Evolutionary conservation across 2,888 invertebrate species (phyloP).

Genomic region (Dicyrtoma fusca): DNA sequence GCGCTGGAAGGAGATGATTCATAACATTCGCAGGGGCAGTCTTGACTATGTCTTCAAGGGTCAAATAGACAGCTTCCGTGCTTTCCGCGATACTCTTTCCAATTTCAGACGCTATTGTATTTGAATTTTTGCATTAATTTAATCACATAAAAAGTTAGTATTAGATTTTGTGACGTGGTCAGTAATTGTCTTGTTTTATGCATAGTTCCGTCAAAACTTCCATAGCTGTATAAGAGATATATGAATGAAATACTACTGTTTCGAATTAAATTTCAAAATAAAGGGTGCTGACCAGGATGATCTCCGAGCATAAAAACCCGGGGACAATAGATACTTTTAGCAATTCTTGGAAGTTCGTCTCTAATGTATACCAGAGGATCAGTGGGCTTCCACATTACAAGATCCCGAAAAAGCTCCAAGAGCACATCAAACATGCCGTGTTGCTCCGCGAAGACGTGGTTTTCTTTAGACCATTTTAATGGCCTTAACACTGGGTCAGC

Average conservation of each 20-base stretch:
- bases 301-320: slow-evolving; percentile 49
- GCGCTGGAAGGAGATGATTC: slow-evolving; percentile 27
- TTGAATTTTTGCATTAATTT: no score
- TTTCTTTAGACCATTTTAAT: slow-evolving; percentile 47
- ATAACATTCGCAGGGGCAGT: slow-evolving; percentile 30
- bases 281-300: slow-evolving; percentile 34
- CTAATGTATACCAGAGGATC: slow-evolving; percentile 50
- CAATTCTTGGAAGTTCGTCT: slow-evolving; percentile 49
- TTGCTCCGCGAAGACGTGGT: slow-evolving; percentile 49
- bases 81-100: slow-evolving; percentile 42
- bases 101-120: slow-evolving; percentile 29
- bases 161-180: slow-evolving; percentile 10
- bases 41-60: slow-evolving; percentile 42
- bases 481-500: slow-evolving; percentile 51
- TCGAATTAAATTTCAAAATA: no score
- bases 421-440: slow-evolving; percentile 52
- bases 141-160: not conserved
- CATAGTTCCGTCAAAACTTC: no score
- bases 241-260: no score
- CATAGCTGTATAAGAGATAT: no score
- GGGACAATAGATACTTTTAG: slow-evolving; percentile 41
- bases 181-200: no score
- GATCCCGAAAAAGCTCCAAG: slow-evolving; percentile 43
- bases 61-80: slow-evolving; percentile 44
- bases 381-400: slow-evolving; percentile 47